Conservation (phyloP, 1,140 invertebrate genomes). For the Orius laevigatus region DNA sequence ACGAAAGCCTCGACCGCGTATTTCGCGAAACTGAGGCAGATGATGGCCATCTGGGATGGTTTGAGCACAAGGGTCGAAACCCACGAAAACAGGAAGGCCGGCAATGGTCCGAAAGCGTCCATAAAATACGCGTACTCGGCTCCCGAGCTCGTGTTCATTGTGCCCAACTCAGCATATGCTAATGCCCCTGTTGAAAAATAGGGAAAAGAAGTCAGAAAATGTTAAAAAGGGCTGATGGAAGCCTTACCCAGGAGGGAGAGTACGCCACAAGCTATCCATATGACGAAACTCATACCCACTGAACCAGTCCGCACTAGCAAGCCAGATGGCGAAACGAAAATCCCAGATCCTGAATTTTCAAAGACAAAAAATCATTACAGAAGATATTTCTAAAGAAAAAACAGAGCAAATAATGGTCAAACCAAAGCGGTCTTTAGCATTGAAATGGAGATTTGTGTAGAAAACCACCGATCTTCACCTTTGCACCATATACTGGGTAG, state of each 20-base stretch:
- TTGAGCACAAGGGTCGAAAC: slow-evolving; percentile 80
- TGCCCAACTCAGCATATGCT: slow-evolving; percentile 82
- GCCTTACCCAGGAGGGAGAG: slow-evolving; percentile 70
- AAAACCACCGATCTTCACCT: no score
- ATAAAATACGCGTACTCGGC: slow-evolving; percentile 87
- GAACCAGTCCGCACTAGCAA: slow-evolving; percentile 80
- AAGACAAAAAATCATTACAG: background rate
- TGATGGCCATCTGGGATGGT: slow-evolving; percentile 85
- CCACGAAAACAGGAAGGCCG: slow-evolving; percentile 85
- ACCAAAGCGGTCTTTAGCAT: no score
- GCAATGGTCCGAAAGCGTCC: slow-evolving; percentile 74
- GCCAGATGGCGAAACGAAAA: slow-evolving; percentile 94
- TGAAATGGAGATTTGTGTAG: no score
- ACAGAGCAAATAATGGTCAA: no score
- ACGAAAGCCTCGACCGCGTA: slow-evolving; percentile 87
- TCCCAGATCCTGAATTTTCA: slow-evolving; percentile 62
- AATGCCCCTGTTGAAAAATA: slow-evolving; percentile 50
- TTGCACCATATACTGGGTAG: no score
- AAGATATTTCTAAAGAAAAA: background rate
- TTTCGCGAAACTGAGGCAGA: slow-evolving; percentile 83
- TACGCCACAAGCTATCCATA: slow-evolving; percentile 85
- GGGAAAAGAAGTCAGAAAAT: background rate
- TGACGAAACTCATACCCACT: slow-evolving; percentile 82
- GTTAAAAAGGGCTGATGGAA: background rate
- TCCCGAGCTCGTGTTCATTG: slow-evolving; percentile 83